Conservation (phyloP, 2,113 vertebrate species). For the Sphyrna mokarran region DNA sequence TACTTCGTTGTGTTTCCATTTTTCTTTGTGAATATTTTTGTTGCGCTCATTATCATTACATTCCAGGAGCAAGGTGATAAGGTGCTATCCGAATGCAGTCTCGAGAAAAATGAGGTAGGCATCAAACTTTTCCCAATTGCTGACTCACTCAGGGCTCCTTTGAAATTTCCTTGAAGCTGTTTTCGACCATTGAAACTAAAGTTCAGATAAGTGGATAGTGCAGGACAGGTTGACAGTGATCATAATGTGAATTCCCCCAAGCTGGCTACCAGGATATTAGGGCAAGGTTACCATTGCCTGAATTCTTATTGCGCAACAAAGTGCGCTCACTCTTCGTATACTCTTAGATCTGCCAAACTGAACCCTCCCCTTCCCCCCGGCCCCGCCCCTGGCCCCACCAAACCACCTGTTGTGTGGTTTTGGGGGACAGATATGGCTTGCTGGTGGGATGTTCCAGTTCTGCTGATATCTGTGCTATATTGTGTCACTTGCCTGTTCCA, state of each 20-base stretch:
- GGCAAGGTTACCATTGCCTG: neutral
- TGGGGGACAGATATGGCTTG: too few relatives aligned
- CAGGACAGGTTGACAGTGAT: neutral
- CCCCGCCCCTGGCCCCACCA: too few relatives aligned
- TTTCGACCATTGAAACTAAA: neutral
- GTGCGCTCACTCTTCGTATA: neutral
- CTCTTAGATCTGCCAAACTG: too few relatives aligned
- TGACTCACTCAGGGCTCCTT: neutral
- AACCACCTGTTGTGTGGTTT: too few relatives aligned
- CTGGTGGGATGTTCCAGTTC: too few relatives aligned
- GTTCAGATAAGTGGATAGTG: neutral
- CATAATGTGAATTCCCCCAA: neutral
- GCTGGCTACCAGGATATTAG: neutral
- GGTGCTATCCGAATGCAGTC: slow-evolving; percentile 90
- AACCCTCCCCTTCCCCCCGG: too few relatives aligned
- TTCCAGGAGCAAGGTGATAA: slow-evolving; percentile 98
- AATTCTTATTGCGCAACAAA: neutral
- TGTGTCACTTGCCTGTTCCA: too few relatives aligned
- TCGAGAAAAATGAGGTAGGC: slow-evolving; percentile 90
- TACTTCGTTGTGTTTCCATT: slow-evolving; percentile 98
- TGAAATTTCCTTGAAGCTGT: neutral
- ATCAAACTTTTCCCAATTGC: neutral
- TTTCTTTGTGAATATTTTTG: slow-evolving; percentile 98
- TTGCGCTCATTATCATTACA: slow-evolving; percentile 95
- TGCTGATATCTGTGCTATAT: too few relatives aligned